Evolutionary conservation across 1,140 invertebrate genomes (phyloP), one percentile per base, ranked within the genome.

Genomic region (Zophobas atratus): DNA sequence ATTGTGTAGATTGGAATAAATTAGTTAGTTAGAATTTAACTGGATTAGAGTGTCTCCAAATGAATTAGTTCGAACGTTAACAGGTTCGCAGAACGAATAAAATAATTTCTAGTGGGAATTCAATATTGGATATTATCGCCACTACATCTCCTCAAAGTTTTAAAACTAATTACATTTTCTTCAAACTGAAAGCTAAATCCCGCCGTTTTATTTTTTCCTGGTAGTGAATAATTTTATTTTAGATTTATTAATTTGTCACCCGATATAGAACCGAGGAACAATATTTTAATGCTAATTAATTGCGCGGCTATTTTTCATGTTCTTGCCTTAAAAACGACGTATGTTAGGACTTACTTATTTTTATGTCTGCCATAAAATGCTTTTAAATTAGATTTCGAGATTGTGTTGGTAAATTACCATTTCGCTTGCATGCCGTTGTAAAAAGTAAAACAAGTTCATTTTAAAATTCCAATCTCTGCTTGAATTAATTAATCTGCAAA

Each of bases 381-480:
- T 67, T 67, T 67, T 43, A 67, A 67, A 67, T 67, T 67, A 67
- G 60, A 67, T 43, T 67, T 33, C 38, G 60, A 67, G 60, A 67
- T 67, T 67, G 60, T 39, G 60, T 39, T 67, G 60, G 60, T 67
- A 67, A 67, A 67, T 67, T 67, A 67, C 60, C 60, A 67, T 67
- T 67, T 67, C 43, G 60, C 60, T 67, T 67, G 60, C 60, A 67
- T 67, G 60, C 60, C 39, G 60, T 43, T 67, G 60, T 67, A 67
- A 67, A 67, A 67, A 67, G 60, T 67, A 67, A 67, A 67, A 67
- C 60, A 67, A 46, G 60, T 67, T 67, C 60, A 67, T 67, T 67
- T 67, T 67, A 67, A 67, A 67, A 67, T 67, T 67, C 60, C 60
- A 67, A 67, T 67, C 60, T 67, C 60, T 67, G 60, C 60, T 67